phyloP scores from a whole-genome alignment of 2,797 vertebrate species.

The Gymnopithys bicolor region DNA sequence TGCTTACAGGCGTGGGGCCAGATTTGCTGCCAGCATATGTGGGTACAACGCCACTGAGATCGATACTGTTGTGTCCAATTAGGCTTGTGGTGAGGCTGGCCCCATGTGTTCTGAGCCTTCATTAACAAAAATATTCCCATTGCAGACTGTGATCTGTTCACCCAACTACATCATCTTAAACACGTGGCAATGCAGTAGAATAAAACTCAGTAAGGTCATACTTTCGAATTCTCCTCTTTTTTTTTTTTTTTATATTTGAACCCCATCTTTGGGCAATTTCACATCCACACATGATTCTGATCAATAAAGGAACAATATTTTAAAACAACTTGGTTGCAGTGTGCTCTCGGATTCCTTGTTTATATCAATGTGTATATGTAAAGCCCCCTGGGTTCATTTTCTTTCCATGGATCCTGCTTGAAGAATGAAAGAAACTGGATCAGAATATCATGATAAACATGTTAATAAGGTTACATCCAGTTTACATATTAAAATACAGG shows the following conservation, averaged over 20 bases:
- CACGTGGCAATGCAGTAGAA: neutral
- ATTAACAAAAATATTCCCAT: constrained; percentile 16
- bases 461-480: neutral
- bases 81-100: constrained; percentile 1
- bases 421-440: neutral
- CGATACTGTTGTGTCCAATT: neutral
- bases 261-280: neutral
- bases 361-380: neutral
- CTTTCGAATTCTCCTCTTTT: neutral
- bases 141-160: neutral
- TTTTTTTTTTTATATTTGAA: neutral
- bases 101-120: neutral
- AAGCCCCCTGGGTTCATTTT: neutral
- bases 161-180: neutral
- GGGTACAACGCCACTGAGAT: constrained; percentile 3
- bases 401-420: neutral
- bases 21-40: neutral
- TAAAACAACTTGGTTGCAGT: neutral
- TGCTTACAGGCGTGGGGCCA: constrained; percentile 11
- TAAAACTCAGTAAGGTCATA: neutral
- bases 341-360: neutral
- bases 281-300: neutral
- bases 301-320: neutral
- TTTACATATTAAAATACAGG: neutral
- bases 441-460: neutral